A percentile compares a stretch with the other conserved stretches of the same genome.
These are phyloP conservation scores for Ptilodon capucinus DNA, from an alignment of 2,888 invertebrate species.

Conservation along the genomic window DNA sequence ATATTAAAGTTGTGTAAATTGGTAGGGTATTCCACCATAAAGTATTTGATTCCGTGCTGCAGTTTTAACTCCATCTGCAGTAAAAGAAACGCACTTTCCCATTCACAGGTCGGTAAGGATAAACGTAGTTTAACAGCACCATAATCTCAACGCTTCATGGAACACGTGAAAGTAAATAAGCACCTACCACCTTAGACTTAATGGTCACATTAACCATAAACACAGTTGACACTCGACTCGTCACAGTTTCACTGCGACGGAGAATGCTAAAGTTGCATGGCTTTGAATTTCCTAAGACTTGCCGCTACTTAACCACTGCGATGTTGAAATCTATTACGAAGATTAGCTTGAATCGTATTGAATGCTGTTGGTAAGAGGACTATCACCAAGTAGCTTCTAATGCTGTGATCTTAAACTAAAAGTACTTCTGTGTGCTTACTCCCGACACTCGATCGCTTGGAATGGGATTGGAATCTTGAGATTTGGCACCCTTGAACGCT, in stretches of 20 bases:
- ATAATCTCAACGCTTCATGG: slow-evolving; percentile 22
- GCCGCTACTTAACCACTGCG: no score
- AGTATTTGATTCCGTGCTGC: no score
- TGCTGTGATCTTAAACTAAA: no score
- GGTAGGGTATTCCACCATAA: no score
- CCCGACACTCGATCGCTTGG: no score
- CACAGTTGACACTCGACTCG: slow-evolving; percentile 12
- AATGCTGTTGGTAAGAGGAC: no score
- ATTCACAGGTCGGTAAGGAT: neutral
- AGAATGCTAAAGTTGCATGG: neutral
- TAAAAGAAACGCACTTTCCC: neutral
- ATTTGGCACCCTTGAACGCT: no score
- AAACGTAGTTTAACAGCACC: slow-evolving; percentile 12
- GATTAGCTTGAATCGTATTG: no score
- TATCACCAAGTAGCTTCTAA: no score
- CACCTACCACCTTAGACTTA: slow-evolving; percentile 10
- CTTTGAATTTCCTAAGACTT: neutral
- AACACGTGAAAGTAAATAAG: slow-evolving; percentile 28
- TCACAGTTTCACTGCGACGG: slow-evolving; percentile 1
- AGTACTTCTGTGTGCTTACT: no score
- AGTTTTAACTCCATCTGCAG: neutral
- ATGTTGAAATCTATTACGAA: neutral
- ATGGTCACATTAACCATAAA: slow-evolving; percentile 27
- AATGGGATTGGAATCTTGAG: no score
- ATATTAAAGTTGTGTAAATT: no score